These are phyloP conservation scores for Eleutherodactylus coqui DNA, from an alignment of 2,797 vertebrate genomes.

Conservation along the genomic window DNA sequence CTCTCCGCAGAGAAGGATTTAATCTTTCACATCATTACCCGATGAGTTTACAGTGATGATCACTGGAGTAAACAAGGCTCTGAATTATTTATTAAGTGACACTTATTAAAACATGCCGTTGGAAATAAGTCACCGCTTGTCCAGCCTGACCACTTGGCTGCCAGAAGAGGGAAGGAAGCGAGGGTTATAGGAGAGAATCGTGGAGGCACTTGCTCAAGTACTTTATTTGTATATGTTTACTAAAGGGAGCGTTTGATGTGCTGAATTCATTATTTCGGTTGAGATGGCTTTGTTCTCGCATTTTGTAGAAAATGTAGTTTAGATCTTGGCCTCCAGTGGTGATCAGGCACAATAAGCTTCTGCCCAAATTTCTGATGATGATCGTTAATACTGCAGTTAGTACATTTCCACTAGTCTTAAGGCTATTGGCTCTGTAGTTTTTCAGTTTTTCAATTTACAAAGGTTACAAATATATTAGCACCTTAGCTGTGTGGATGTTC, in stretches of 20 bases:
- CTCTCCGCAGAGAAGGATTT: slow-evolving; percentile 23
- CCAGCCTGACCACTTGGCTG: slow-evolving; percentile 34
- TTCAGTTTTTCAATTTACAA: background rate
- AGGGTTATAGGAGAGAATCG: background rate
- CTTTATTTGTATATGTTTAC: background rate
- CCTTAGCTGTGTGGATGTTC: no score
- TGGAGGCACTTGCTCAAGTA: background rate
- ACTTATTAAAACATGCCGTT: slow-evolving; percentile 58
- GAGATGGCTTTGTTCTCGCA: background rate
- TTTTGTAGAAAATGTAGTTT: background rate
- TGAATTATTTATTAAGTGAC: slow-evolving; percentile 63
- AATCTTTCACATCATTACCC: slow-evolving; percentile 58
- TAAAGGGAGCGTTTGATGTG: slow-evolving; percentile 12
- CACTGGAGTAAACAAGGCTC: slow-evolving; percentile 48
- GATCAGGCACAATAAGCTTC: background rate
- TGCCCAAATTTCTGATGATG: background rate
- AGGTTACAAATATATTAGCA: no score
- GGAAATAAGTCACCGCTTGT: slow-evolving; percentile 55
- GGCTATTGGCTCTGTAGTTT: background rate
- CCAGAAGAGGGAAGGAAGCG: background rate
- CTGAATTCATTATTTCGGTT: background rate
- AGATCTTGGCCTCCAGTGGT: background rate
- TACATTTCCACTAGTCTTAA: background rate
- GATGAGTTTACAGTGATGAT: slow-evolving; percentile 49
- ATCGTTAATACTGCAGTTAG: background rate